Evolutionary conservation across 2,113 vertebrate species (phyloP).

Genomic region (Porphyrio hochstetteri): DNA sequence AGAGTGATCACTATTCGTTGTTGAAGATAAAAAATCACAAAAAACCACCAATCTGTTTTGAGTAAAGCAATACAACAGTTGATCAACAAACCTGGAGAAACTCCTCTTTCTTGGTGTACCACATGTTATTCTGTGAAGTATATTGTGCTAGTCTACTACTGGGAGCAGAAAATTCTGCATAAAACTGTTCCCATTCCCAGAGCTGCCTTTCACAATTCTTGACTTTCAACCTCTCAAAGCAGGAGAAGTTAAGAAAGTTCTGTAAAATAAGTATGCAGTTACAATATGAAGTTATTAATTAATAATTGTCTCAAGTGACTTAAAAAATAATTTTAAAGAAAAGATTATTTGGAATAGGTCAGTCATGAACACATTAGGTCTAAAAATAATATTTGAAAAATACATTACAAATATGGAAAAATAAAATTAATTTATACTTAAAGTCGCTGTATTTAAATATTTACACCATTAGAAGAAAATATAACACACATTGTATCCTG

Average conservation of each 20-base stretch:
- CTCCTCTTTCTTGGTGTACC: neutral
- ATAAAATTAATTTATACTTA: neutral
- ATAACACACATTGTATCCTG: neutral
- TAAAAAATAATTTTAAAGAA: neutral
- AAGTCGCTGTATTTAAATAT: neutral
- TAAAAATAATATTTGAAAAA: neutral
- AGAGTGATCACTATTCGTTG: neutral
- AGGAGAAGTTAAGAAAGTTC: neutral
- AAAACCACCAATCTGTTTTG: neutral
- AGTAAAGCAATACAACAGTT: neutral
- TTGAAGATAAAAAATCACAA: neutral
- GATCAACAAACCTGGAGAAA: neutral
- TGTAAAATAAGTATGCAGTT: neutral
- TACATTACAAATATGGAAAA: neutral
- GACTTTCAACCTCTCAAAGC: neutral
- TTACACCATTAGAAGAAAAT: neutral
- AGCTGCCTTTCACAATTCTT: neutral
- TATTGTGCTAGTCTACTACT: neutral
- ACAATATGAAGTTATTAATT: neutral
- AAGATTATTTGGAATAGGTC: neutral
- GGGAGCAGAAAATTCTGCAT: neutral
- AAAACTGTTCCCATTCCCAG: neutral
- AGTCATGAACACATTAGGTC: neutral
- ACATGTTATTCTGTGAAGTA: neutral
- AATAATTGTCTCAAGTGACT: neutral